Percentiles rank a stretch among this genome's conserved stretches.
These are phyloP conservation scores for Mercenaria mercenaria DNA, from an alignment of 1,140 invertebrate genomes.

Conservation along the genomic window DNA sequence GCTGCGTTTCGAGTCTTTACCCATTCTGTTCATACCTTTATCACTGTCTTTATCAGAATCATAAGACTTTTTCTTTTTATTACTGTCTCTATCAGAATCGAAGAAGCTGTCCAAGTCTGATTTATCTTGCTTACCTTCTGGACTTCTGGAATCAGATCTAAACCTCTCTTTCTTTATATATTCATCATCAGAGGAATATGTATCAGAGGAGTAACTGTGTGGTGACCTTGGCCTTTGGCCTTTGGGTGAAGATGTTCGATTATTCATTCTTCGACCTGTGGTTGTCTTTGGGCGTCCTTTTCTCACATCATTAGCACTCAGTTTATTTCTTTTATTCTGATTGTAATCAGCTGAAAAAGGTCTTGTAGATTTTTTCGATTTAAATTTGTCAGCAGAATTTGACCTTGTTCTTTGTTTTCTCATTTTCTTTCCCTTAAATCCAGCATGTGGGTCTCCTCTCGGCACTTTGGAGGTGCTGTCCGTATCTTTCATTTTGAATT, in stretches of 20 bases:
- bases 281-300: slow-evolving; percentile 37
- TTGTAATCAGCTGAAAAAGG: slow-evolving; percentile 59
- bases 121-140: slow-evolving; percentile 2
- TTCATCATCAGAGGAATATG: slow-evolving; percentile 56
- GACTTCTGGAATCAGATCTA: slow-evolving; percentile 35
- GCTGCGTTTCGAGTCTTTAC: not conserved
- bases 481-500: slow-evolving; percentile 55
- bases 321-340: slow-evolving; percentile 28
- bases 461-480: not conserved
- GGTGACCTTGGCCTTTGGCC: slow-evolving; percentile 64
- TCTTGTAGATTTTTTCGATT: slow-evolving; percentile 24
- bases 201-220: slow-evolving; percentile 51
- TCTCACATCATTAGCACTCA: not conserved
- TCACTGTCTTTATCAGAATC: not conserved
- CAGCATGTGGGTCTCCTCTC: slow-evolving; percentile 39
- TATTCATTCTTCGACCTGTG: not conserved
- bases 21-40: not conserved
- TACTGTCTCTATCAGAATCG: slow-evolving; percentile 31
- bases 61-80: not conserved
- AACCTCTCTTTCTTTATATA: slow-evolving; percentile 52
- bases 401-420: slow-evolving; percentile 36
- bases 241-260: slow-evolving; percentile 35
- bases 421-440: slow-evolving; percentile 54
- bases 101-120: slow-evolving; percentile 31
- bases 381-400: slow-evolving; percentile 32